Evolutionary conservation across 1,140 invertebrate species (phyloP).

Genomic region (Linepithema humile): DNA sequence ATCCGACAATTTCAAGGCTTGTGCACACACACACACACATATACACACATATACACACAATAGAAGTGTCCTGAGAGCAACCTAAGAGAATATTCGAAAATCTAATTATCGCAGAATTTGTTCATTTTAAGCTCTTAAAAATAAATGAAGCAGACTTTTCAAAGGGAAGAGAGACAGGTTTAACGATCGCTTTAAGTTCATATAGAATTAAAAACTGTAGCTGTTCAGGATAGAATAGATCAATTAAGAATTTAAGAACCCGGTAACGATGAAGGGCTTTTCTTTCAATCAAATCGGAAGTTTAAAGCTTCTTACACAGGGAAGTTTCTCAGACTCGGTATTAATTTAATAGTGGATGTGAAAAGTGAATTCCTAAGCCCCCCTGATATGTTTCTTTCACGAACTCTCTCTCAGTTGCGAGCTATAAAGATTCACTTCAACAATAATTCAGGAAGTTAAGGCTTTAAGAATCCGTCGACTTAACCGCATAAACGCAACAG

Average conservation of each 20-base stretch:
- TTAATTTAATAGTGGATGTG: not conserved
- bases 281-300: not conserved
- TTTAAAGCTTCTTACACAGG: not conserved
- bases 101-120: slow-evolving; percentile 4
- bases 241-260: not conserved
- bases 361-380: not conserved
- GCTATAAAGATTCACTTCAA: not conserved
- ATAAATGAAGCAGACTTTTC: not conserved
- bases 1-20: slow-evolving; percentile 20
- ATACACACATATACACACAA: no score
- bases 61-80: not conserved
- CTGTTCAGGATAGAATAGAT: not conserved
- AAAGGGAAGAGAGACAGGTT: not conserved
- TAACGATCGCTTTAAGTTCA: not conserved
- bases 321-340: not conserved
- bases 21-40: no score
- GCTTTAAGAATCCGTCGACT: slow-evolving; percentile 41
- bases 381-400: not conserved
- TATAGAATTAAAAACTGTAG: not conserved
- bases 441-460: slow-evolving; percentile 35
- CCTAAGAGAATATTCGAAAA: not conserved
- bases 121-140: not conserved
- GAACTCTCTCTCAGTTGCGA: not conserved
- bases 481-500: slow-evolving; percentile 26
- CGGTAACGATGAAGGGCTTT: not conserved